Base-by-base conservation (phyloP, 2,113 vertebrate species). In the Cichladusa arquata region DNA sequence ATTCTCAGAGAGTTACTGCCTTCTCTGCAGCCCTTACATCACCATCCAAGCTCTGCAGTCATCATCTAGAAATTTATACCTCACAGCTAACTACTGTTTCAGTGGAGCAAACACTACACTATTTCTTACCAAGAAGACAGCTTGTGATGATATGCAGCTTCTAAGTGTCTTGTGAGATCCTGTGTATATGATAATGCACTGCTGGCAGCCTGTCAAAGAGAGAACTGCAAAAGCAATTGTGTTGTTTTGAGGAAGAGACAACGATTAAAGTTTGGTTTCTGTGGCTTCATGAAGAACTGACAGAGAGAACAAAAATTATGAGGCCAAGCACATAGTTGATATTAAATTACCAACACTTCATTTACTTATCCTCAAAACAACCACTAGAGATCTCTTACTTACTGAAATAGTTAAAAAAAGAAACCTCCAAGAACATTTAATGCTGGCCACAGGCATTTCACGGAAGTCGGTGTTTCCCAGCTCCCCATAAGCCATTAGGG, bases 331-430 rank as follows among this genome's bases (percentile, higher is more conserved):
- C 33, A 69, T 36, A 82, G 67, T 4, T 93, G 86, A 74, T 90
- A 87, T 83, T 88, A 62, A 76, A 82, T 95, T 92, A 90, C 93
- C 72, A 86, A n/a, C 76, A 74, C 65, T 90, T 91, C 31, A 3
- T 93, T 95, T 96, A 83, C 74, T 87, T 82, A 78, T 67, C 76
- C 87, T 90, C 79, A 73, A 82, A 77, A 94, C 82, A 96, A 83
- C 81, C 67, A 62, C 81, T 69, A 2, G 7, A 88, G 64, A 88
- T 71, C 40, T 88, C 67, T 82, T 94, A 45, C 81, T 85, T 92
- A 92, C 92, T 45, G 80, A 95, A 94, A 90, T 28, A 81, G 81
- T 92, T 94, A 88, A 97, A 92, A 95, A 95, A 80, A 87, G 28
- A 91, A 94, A 77, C 62, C 70, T 93, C 84, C 31, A 94, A 91